Evolutionary conservation across 1,140 invertebrate genomes (phyloP), one percentile per base, ranked within the genome.

Genomic region (Ooceraea biroi): DNA sequence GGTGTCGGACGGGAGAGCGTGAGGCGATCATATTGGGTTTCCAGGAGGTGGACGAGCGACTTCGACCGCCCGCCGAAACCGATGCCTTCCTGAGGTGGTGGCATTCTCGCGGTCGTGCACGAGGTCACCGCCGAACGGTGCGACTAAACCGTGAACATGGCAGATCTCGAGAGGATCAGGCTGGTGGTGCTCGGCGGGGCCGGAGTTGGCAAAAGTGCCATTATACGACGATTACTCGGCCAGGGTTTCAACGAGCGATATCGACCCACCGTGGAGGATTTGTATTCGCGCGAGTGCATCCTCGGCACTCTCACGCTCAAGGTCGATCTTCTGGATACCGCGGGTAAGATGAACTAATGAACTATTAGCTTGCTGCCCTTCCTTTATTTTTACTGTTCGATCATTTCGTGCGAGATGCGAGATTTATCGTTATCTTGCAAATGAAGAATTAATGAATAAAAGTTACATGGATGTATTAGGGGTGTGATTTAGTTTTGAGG

Each of bases 301-400:
- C 94, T 98, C 44, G 96, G 96, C 12, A 95, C 96, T 46, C 95
- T 97, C 83, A 97, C 96, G 4, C 94, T 97, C 11, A 97, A 97
- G 95, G 97, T 98, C 52, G 98, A 98, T 91, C 97, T 98, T 60
- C 91, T 98, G 88, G 98, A 98, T 92, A 99, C 98, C 3, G 97
- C 97, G 12, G 96, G 94, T 94, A 72, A 92, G 89, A 44, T 7
- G 5, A 8, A 14, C 3, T 7, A 2, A n/a, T n/a, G n/a, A 36
- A 36, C 2, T 7, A 7, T 36, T 4, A 17, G 0, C 1, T 36
- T 44, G 22, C 14, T 3, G 0, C 7, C 30, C 11, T 12, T 2
- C 7, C 2, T 46, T 14, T 74, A 0, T n/a, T 11, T 36, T 48
- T 63, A 4, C 17, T 30, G 7, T 14, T 27, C 11, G 1, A 0